Base-by-base conservation (phyloP, 2,113 vertebrate genomes). In the Dasypus novemcinctus region DNA sequence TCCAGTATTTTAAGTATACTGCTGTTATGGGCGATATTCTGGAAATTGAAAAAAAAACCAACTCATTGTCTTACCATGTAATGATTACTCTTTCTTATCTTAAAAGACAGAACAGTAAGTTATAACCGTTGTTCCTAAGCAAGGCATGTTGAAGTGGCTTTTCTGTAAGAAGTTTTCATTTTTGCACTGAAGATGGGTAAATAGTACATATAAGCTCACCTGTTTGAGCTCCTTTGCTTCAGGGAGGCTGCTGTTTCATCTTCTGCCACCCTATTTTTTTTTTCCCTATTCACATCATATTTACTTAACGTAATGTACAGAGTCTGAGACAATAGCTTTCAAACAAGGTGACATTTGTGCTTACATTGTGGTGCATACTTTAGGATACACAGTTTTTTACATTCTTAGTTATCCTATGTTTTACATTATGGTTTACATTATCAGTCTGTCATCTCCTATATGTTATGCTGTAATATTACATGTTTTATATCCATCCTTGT, bases 81-180 rank as follows among this genome's bases (percentile, higher is more conserved):
- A 79, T 93, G 11, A 38, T 63, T 64, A 82, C 5, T 29, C 43
- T 74, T 87, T 54, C 52, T 54, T 54, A 54, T 59, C 66, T 81
- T 43, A 91, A 80, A 91, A 80, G 61, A 81, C 31, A 72, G 46
- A 64, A 43, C 46, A 5, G 46, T 38, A 81, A 66, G 8, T 52
- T 89, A 14, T 69, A 54, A 88, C 41, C 84, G 54, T 27, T 71
- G 11, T 59, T 87, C 76, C 66, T 46, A 87, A 87, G 52, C 7
- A 6, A 95, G 29, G 61, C 82, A 23, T 83, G 25, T 36, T 17
- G 54, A 86, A 72, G 29, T 54, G 36, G 23, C 64, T 79, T 85
- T 89, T 90, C 79, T 90, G 43, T 72, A 87, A 91, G 59, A 36
- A 59, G 17, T 87, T 36, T 91, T n/a, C 21, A 59, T 86, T 86